Conservation (phyloP, 2,797 vertebrate genomes). For the Psittacula echo region DNA sequence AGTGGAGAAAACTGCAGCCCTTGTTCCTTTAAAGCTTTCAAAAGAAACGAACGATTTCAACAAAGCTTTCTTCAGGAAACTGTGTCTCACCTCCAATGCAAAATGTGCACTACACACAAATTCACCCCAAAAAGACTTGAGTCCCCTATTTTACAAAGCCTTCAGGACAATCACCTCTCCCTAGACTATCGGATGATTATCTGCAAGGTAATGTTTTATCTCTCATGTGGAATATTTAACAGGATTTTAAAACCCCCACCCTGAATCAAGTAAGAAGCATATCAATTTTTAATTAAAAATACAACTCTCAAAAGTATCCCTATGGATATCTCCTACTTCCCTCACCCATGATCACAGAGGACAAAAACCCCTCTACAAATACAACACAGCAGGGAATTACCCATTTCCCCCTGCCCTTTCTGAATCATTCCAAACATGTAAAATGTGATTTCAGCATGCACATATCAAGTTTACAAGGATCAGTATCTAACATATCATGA, state of each 20-base stretch:
- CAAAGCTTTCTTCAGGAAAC: not conserved
- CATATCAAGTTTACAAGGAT: not conserved
- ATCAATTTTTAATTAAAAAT: constrained; percentile 1
- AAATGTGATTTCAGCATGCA: not conserved
- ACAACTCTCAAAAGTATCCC: not conserved
- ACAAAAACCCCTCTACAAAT: not conserved
- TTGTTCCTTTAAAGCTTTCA: not conserved
- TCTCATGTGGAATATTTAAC: not conserved
- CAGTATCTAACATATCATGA: not conserved
- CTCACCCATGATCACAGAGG: not conserved
- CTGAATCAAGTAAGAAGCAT: not conserved
- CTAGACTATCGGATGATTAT: not conserved
- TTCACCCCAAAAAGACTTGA: not conserved
- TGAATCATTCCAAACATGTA: not conserved
- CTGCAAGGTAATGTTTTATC: not conserved
- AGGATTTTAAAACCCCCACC: not conserved
- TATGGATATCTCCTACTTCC: not conserved
- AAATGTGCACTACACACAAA: not conserved
- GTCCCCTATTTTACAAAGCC: not conserved
- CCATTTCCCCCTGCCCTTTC: not conserved
- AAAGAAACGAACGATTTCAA: not conserved
- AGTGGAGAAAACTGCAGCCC: not conserved
- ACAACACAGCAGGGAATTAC: not conserved
- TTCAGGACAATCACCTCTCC: not conserved
- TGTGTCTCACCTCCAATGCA: not conserved